A percentile compares a stretch with the other conserved stretches of the same genome.
These are phyloP conservation scores for Calameuta filiformis DNA, from an alignment of 2,888 invertebrate species.

Conservation along the genomic window DNA sequence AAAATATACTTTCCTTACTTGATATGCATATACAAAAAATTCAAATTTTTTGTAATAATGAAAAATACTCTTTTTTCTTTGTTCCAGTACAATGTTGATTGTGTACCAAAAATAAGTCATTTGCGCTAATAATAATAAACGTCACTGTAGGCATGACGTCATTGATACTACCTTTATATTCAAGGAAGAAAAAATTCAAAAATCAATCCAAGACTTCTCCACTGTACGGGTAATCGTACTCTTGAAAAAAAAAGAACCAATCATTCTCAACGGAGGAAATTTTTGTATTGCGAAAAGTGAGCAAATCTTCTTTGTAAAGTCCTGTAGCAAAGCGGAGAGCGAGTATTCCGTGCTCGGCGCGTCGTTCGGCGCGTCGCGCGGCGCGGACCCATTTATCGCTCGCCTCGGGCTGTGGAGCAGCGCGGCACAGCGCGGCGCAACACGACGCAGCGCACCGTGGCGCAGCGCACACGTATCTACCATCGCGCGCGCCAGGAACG, in stretches of 20 bases:
- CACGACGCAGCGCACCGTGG: slow-evolving; percentile 20
- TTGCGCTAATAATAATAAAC: not conserved
- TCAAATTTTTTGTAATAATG: not conserved
- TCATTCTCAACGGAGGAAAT: not conserved
- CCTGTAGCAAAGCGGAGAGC: not conserved
- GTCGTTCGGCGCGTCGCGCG: slow-evolving; percentile 31
- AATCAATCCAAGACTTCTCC: not conserved
- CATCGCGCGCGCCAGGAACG: slow-evolving; percentile 51
- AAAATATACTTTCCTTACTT: not conserved
- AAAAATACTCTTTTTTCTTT: not conserved
- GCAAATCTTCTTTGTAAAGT: not conserved
- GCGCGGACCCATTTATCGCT: slow-evolving; percentile 55
- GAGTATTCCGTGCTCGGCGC: slow-evolving; percentile 11
- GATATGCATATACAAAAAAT: not conserved
- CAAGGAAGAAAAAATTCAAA: not conserved
- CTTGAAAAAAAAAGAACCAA: not conserved
- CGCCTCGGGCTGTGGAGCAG: slow-evolving; percentile 31
- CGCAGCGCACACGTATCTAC: slow-evolving; percentile 49
- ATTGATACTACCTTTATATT: not conserved
- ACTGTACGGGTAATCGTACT: not conserved
- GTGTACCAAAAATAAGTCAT: not conserved
- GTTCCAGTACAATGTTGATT: not conserved
- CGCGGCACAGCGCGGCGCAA: slow-evolving; percentile 26
- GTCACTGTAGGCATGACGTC: not conserved
- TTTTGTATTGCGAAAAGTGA: not conserved